Conservation (phyloP, 2,888 invertebrate species). For the Chymomyza fuscimana region DNA sequence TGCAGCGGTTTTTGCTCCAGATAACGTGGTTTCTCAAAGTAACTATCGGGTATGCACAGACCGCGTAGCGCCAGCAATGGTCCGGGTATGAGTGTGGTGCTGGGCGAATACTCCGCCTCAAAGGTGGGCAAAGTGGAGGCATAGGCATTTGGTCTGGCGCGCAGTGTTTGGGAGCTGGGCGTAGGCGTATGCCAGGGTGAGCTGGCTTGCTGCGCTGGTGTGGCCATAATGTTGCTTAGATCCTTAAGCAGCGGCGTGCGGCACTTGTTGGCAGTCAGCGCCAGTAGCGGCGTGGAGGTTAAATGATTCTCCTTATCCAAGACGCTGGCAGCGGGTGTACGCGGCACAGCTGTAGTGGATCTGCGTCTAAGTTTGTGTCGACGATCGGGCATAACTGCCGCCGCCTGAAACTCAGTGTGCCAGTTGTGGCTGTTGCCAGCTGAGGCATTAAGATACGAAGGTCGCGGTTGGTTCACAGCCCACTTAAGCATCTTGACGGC, state of each 20-base stretch:
- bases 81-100: slow-evolving; percentile 71
- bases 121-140: slow-evolving; percentile 77
- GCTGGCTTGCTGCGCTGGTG: slow-evolving; percentile 18
- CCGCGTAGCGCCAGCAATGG: slow-evolving; percentile 77
- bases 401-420: slow-evolving; percentile 32
- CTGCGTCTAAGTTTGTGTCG: slow-evolving; percentile 32
- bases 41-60: slow-evolving; percentile 77
- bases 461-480: slow-evolving; percentile 77
- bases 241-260: slow-evolving; percentile 61
- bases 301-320: slow-evolving; percentile 75
- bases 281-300: slow-evolving; percentile 73
- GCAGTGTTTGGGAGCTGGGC: background rate
- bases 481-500: slow-evolving; percentile 75
- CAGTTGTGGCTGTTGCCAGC: slow-evolving; percentile 8
- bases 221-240: slow-evolving; percentile 71
- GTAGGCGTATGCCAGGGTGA: background rate
- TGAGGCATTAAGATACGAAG: slow-evolving; percentile 59
- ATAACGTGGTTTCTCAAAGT: slow-evolving; percentile 79
- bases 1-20: slow-evolving; percentile 50
- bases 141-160: slow-evolving; percentile 46
- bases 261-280: slow-evolving; percentile 22
- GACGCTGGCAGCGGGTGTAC: slow-evolving; percentile 9
- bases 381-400: background rate
- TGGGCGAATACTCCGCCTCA: slow-evolving; percentile 79
- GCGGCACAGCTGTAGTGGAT: slow-evolving; percentile 29